Evolutionary conservation across 2,888 invertebrate species (phyloP).

Genomic region (Tetanocera ferruginea): DNA sequence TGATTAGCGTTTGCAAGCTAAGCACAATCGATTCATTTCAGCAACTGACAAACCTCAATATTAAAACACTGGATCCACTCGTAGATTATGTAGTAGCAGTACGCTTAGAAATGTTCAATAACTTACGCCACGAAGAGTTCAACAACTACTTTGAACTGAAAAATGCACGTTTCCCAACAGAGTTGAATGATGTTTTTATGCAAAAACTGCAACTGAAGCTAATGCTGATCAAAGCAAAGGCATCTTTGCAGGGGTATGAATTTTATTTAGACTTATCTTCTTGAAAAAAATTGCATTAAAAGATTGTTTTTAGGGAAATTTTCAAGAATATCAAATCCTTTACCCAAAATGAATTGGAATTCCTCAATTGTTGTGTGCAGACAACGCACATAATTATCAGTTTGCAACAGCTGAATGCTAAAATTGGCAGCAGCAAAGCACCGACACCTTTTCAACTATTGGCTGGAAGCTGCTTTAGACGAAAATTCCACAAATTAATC

Average conservation of each 20-base stretch:
- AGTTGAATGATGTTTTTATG: slow-evolving; percentile 52
- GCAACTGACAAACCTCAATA: slow-evolving; percentile 43
- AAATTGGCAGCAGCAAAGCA: background rate
- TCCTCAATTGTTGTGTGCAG: slow-evolving; percentile 51
- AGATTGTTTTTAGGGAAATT: background rate
- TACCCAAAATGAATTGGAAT: slow-evolving; percentile 38
- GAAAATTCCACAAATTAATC: slow-evolving; percentile 42
- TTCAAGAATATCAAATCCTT: slow-evolving; percentile 27
- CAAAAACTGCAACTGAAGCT: slow-evolving; percentile 60
- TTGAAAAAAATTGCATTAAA: background rate
- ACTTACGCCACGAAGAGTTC: slow-evolving; percentile 46
- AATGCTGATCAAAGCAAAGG: slow-evolving; percentile 46
- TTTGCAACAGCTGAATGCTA: slow-evolving; percentile 50
- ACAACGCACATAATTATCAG: slow-evolving; percentile 56
- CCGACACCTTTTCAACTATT: slow-evolving; percentile 56
- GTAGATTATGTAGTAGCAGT: slow-evolving; percentile 59
- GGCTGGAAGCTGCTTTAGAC: slow-evolving; percentile 51
- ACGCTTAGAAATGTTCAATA: slow-evolving; percentile 56
- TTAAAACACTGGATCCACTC: slow-evolving; percentile 41
- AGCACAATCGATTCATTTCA: slow-evolving; percentile 49
- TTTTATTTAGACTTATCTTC: background rate
- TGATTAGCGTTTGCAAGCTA: slow-evolving; percentile 53
- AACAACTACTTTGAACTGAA: slow-evolving; percentile 44
- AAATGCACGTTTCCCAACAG: slow-evolving; percentile 36
- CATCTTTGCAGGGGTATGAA: slow-evolving; percentile 50